Percentiles rank a stretch among this genome's conserved stretches.
Evolutionary conservation across 2,797 vertebrate species (phyloP).

Genomic region (Falco concolor): DNA sequence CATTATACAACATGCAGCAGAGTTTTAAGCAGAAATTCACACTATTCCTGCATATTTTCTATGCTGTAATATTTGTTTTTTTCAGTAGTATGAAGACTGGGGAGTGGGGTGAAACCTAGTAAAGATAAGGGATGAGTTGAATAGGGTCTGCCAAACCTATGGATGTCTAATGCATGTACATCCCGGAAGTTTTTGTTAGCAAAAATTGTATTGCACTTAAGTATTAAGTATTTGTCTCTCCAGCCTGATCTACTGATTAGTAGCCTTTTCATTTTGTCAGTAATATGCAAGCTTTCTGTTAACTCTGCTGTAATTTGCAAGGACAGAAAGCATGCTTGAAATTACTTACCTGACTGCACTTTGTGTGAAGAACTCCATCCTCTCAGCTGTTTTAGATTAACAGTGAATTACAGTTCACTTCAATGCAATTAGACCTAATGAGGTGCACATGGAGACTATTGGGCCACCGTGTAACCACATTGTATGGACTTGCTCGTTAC

Average conservation of each 20-base stretch:
- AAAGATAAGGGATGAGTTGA: neutral
- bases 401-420: slow-evolving; percentile 59
- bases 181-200: neutral
- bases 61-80: neutral
- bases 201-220: neutral
- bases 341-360: slow-evolving; percentile 52
- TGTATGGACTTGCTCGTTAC: slow-evolving; percentile 16
- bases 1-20: neutral
- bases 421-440: slow-evolving; percentile 62
- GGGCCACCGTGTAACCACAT: slow-evolving; percentile 27
- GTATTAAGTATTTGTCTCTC: neutral
- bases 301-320: slow-evolving; percentile 32
- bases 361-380: slow-evolving; percentile 21
- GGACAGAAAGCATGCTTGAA: slow-evolving; percentile 39
- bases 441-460: slow-evolving; percentile 25
- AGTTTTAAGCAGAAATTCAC: neutral
- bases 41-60: neutral
- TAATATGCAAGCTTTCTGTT: slow-evolving; percentile 16
- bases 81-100: neutral
- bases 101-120: neutral
- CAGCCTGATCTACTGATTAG: neutral
- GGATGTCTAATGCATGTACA: neutral
- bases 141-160: neutral
- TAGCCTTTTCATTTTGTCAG: neutral
- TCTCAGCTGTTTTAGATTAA: slow-evolving; percentile 62